Percentiles rank a stretch among this genome's conserved stretches.
phyloP scores from a whole-genome alignment of 2,113 vertebrate species.

The Podilymbus podiceps region DNA sequence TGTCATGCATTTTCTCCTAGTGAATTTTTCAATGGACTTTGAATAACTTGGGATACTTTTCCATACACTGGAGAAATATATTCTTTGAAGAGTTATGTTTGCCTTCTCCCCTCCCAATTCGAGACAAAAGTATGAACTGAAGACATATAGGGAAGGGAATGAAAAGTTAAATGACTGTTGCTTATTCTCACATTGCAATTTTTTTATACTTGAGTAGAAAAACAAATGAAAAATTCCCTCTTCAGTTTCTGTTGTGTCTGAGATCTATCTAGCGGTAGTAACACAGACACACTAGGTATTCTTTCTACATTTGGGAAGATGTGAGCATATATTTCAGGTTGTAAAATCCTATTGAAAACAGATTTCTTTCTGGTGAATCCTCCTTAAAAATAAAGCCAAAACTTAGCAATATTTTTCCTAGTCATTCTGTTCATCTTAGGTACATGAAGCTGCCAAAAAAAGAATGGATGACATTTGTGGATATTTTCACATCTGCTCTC shows the following conservation, averaged over 20 bases:
- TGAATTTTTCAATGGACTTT: not conserved
- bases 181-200: not conserved
- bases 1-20: not conserved
- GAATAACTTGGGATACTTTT: not conserved
- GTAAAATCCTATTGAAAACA: not conserved
- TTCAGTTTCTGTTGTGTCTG: not conserved
- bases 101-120: not conserved
- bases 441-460: not conserved
- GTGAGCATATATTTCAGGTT: not conserved
- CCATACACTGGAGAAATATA: not conserved
- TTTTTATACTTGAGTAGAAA: not conserved
- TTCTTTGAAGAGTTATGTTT: not conserved
- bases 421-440: not conserved
- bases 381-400: not conserved
- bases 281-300: not conserved
- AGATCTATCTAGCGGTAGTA: not conserved
- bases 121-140: not conserved
- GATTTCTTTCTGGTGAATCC: not conserved
- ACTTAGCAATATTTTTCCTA: not conserved
- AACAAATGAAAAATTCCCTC: not conserved
- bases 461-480: not conserved
- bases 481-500: constrained; percentile 2
- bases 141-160: not conserved
- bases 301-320: not conserved
- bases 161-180: not conserved